Conservation (phyloP, 2,113 vertebrate genomes). For the Mustela lutreola region DNA sequence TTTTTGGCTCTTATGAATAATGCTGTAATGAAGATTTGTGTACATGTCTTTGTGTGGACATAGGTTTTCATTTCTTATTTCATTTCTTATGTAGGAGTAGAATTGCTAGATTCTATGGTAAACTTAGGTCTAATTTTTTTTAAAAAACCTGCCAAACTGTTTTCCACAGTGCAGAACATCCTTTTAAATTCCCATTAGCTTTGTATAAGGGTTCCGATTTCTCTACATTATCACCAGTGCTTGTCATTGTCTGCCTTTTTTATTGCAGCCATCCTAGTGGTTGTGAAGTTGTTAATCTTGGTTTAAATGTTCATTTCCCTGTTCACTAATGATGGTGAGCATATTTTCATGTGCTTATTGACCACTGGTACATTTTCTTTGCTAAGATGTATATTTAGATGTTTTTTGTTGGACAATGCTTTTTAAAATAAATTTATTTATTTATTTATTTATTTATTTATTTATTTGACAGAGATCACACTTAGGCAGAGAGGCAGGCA, state of each 20-base stretch:
- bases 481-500: no score
- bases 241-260: constrained; percentile 36
- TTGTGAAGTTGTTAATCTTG: not conserved
- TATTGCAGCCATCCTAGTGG: not conserved
- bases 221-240: not conserved
- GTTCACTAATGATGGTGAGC: not conserved
- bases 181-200: not conserved
- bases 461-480: no score
- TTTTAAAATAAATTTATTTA: not conserved
- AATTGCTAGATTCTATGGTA: constrained; percentile 43
- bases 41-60: not conserved
- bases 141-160: not conserved
- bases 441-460: no score
- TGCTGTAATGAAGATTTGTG: not conserved
- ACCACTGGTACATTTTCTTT: not conserved
- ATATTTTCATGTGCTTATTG: not conserved
- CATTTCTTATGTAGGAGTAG: constrained; percentile 27
- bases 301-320: constrained; percentile 11
- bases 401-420: not conserved
- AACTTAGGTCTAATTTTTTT: constrained; percentile 47
- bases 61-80: constrained; percentile 62
- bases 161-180: not conserved
- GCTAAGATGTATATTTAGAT: constrained; percentile 6
- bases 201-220: not conserved
- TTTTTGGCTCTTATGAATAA: constrained; percentile 12